These are phyloP conservation scores for Palythoa caribaeorum DNA, from an alignment of 92 coral and sea anemone genomes.

Conservation along the genomic window DNA sequence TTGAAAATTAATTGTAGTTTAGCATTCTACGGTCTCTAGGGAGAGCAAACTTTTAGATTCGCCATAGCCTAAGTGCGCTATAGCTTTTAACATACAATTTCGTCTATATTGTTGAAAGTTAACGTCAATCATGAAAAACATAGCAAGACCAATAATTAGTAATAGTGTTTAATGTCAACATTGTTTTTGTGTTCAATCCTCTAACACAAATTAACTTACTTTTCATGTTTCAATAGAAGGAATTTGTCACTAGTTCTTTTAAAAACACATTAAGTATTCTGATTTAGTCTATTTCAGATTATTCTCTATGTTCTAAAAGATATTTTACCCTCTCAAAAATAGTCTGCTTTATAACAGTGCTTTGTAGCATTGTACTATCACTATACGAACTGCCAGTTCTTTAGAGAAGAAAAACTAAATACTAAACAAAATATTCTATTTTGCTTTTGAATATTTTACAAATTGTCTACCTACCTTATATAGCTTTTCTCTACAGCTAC, in stretches of 20 bases:
- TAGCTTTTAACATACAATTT: slow-evolving; percentile 1
- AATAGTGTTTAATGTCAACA: not conserved
- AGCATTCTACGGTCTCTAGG: slow-evolving; percentile 1
- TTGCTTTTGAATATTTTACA: slow-evolving; percentile 20
- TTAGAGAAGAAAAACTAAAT: slow-evolving; percentile 20
- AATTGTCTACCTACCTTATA: slow-evolving; percentile 20
- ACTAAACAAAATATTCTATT: slow-evolving; percentile 23
- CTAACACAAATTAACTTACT: slow-evolving; percentile 22
- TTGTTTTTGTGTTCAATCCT: slow-evolving; percentile 25
- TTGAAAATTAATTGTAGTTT: not conserved
- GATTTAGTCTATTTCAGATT: slow-evolving; percentile 18
- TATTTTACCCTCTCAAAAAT: slow-evolving; percentile 24
- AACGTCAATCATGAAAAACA: not conserved
- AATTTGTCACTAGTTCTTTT: slow-evolving; percentile 21
- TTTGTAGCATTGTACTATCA: slow-evolving; percentile 11
- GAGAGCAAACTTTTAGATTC: not conserved
- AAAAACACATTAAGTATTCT: slow-evolving; percentile 21
- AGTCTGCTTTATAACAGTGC: slow-evolving; percentile 21
- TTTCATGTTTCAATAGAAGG: slow-evolving; percentile 17
- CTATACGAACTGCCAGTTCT: slow-evolving; percentile 28
- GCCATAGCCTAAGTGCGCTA: not conserved
- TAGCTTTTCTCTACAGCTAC: slow-evolving; percentile 13
- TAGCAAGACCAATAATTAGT: not conserved
- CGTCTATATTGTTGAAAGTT: not conserved
- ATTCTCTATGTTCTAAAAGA: slow-evolving; percentile 18